Evolutionary conservation across 2,888 invertebrate species (phyloP).

Genomic region (Ceramica pisi): DNA sequence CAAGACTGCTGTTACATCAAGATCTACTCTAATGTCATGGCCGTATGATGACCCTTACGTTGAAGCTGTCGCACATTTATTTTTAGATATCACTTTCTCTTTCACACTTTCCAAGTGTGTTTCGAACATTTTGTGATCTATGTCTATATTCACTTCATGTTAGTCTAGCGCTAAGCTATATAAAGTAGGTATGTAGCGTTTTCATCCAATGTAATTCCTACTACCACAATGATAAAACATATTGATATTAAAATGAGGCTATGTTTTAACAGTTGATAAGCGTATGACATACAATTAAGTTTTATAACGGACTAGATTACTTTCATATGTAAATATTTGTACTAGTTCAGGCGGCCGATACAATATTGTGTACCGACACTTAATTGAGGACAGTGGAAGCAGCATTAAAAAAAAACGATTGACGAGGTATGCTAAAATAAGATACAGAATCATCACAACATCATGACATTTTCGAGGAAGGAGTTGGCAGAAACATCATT

Average conservation of each 20-base stretch:
- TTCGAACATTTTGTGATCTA: neutral
- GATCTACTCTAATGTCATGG: constrained; percentile 11
- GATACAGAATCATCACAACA: neutral
- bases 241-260: constrained; percentile 4
- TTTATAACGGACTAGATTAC: neutral
- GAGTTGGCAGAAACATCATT: neutral
- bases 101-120: neutral
- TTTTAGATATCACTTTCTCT: constrained; percentile 28
- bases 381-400: neutral
- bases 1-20: constrained; percentile 26
- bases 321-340: constrained; percentile 11
- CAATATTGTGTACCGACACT: constrained; percentile 3
- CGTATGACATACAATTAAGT: neutral
- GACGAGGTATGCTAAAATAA: neutral
- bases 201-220: neutral
- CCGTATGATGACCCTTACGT: constrained; percentile 17
- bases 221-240: neutral
- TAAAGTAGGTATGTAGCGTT: neutral
- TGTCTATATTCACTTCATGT: neutral
- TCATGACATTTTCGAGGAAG: neutral
- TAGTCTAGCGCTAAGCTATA: no score
- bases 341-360: neutral
- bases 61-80: neutral
- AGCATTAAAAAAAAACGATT: neutral
- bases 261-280: constrained; percentile 14